Percentiles rank a stretch among this genome's conserved stretches.
phyloP scores from a whole-genome alignment of 1,140 invertebrate genomes.

The Halyomorpha halys region DNA sequence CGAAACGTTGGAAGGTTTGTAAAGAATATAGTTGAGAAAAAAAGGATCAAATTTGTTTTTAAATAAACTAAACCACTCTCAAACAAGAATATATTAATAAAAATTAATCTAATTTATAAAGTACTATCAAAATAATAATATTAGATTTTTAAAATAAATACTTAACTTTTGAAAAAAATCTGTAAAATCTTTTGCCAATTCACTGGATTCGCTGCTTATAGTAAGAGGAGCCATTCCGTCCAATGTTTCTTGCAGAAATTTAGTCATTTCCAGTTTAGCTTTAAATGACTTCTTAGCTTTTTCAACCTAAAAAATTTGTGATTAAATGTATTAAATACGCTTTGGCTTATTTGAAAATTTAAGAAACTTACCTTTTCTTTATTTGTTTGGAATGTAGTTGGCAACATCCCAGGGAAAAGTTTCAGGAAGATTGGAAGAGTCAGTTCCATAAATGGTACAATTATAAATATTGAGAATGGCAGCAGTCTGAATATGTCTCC shows the following conservation, averaged over 20 bases:
- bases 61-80: too few relatives aligned
- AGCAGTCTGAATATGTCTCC: constrained; percentile 93
- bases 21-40: too few relatives aligned
- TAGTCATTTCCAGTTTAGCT: constrained; percentile 96
- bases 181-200: constrained; percentile 84
- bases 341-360: too few relatives aligned
- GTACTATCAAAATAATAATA: background rate
- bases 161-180: constrained; percentile 78
- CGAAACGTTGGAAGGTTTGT: too few relatives aligned
- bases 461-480: constrained; percentile 95
- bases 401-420: constrained; percentile 94
- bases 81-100: background rate
- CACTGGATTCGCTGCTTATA: constrained; percentile 47
- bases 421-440: constrained; percentile 91
- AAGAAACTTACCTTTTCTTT: constrained; percentile 56
- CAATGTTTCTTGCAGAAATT: constrained; percentile 90
- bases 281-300: constrained; percentile 86
- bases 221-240: constrained; percentile 83
- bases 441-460: constrained; percentile 98
- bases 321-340: too few relatives aligned
- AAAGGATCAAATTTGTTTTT: too few relatives aligned
- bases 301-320: constrained; percentile 49
- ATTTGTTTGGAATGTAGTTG: constrained; percentile 91
- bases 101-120: background rate
- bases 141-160: background rate